Evolutionary conservation across 2,797 vertebrate species (phyloP).

Genomic region (Cygnus olor): DNA sequence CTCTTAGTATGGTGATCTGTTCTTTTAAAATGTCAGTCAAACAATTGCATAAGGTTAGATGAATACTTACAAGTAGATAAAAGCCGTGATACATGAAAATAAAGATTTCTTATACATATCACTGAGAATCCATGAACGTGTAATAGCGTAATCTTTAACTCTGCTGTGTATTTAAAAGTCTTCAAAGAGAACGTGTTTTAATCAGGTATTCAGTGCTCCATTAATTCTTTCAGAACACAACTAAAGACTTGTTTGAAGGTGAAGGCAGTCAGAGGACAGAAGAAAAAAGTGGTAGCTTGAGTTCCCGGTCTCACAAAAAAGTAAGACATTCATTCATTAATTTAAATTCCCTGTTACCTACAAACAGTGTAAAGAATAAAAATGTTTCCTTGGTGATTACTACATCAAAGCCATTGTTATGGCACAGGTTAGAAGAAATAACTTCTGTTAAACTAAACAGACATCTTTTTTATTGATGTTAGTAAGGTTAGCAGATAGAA

Average conservation of each 20-base stretch:
- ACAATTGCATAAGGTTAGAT: not conserved
- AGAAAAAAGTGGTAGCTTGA: not conserved
- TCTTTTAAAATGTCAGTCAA: not conserved
- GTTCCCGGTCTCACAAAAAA: not conserved
- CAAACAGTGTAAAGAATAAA: not conserved
- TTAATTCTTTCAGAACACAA: not conserved
- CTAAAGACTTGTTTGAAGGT: not conserved
- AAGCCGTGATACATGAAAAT: not conserved
- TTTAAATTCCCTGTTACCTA: not conserved
- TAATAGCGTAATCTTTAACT: not conserved
- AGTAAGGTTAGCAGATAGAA: not conserved
- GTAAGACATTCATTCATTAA: not conserved
- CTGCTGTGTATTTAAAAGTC: not conserved
- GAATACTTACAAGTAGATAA: not conserved
- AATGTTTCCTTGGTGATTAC: not conserved
- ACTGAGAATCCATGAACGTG: not conserved
- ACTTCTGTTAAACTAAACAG: not conserved
- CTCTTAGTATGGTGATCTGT: not conserved
- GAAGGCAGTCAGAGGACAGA: not conserved
- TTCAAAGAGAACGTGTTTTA: not conserved
- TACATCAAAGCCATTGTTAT: not conserved
- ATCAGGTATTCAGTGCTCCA: not conserved
- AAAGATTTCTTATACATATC: not conserved
- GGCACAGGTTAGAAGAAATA: not conserved
- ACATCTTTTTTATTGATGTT: not conserved